Evolutionary conservation across 1,140 invertebrate species (phyloP).

Genomic region (Ceratosolen fusciceps): DNA sequence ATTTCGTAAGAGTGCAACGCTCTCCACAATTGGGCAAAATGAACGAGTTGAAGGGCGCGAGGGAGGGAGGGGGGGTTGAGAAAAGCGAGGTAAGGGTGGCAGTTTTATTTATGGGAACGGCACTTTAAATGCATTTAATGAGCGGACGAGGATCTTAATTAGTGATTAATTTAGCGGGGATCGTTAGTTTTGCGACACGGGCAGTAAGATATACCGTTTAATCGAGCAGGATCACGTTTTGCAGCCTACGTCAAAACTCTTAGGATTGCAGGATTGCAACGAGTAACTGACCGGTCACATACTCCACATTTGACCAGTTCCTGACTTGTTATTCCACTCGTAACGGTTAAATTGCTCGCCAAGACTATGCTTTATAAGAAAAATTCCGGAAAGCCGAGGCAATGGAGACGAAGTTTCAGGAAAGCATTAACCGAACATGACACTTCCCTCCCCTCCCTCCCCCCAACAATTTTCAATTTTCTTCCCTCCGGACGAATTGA

Average conservation of each 20-base stretch:
- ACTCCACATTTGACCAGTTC: slow-evolving; percentile 40
- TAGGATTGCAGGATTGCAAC: slow-evolving; percentile 18
- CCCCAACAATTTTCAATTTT: not conserved
- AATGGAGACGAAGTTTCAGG: slow-evolving; percentile 20
- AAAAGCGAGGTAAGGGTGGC: no score
- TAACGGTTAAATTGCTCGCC: slow-evolving; percentile 38
- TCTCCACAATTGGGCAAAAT: no score
- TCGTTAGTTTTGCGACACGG: not conserved
- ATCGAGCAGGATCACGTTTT: slow-evolving; percentile 16
- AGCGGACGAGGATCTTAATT: not conserved
- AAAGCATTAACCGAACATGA: slow-evolving; percentile 11
- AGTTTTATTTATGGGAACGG: no score
- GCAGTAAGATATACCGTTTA: slow-evolving; percentile 9
- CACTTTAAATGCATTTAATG: no score
- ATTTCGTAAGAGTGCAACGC: no score
- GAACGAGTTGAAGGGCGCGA: no score
- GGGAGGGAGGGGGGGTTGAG: no score
- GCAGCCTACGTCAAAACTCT: slow-evolving; percentile 27
- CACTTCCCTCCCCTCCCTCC: no score
- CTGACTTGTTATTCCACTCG: slow-evolving; percentile 40
- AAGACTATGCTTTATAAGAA: not conserved
- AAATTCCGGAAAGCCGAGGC: slow-evolving; percentile 16
- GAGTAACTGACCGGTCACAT: slow-evolving; percentile 35
- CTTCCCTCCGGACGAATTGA: no score
- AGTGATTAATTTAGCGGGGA: not conserved